Evolutionary conservation across 2,797 vertebrate genomes (phyloP).

Genomic region (Glossophaga mutica): DNA sequence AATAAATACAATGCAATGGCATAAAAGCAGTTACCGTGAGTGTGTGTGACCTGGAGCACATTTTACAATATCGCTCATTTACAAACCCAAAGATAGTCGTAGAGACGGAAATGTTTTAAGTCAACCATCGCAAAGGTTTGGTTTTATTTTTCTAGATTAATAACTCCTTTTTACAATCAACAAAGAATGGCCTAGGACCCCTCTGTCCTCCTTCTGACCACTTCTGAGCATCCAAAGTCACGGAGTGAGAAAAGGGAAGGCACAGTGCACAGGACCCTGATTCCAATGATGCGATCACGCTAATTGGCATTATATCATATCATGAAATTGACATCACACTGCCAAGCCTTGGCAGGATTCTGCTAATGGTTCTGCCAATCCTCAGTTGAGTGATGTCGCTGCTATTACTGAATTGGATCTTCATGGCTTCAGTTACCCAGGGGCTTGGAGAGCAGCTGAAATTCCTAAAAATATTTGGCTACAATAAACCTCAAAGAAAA

Average conservation of each 20-base stretch:
- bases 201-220: not conserved
- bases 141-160: not conserved
- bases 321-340: not conserved
- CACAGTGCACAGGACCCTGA: not conserved
- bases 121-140: not conserved
- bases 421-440: not conserved
- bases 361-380: not conserved
- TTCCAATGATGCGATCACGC: not conserved
- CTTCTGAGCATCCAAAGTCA: not conserved
- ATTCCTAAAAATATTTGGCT: not conserved
- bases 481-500: not conserved
- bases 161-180: not conserved
- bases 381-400: not conserved
- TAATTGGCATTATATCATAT: not conserved
- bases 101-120: not conserved
- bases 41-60: not conserved
- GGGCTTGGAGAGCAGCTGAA: not conserved
- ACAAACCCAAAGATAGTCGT: not conserved
- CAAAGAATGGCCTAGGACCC: not conserved
- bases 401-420: not conserved
- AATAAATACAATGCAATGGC: not conserved
- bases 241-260: not conserved
- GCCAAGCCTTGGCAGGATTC: not conserved
- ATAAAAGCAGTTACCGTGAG: not conserved
- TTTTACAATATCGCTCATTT: not conserved